These are phyloP conservation scores for Oconnorella tubifera DNA, from an alignment of 2,888 invertebrate genomes.

Conservation along the genomic window DNA sequence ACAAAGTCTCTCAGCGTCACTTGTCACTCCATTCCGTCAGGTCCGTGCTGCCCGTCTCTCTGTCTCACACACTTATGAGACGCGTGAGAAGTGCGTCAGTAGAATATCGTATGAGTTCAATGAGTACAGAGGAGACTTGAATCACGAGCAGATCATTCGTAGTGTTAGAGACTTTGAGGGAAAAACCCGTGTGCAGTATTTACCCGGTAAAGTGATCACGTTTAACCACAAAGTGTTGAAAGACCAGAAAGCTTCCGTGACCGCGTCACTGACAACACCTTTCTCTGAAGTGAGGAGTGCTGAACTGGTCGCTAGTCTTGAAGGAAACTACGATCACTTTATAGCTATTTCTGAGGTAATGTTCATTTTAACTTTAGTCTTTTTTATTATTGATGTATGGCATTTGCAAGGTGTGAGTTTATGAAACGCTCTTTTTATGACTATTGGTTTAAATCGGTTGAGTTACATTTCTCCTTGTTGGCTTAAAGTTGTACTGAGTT, in stretches of 20 bases:
- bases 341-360: not conserved
- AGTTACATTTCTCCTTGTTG: no score
- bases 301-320: conserved; percentile 9
- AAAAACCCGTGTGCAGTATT: conserved; percentile 16
- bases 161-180: conserved; percentile 12
- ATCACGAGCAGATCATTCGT: conserved; percentile 4
- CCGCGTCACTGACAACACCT: not conserved
- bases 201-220: not conserved
- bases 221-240: not conserved
- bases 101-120: conserved; percentile 11
- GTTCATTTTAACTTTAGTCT: no score
- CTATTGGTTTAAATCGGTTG: no score
- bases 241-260: not conserved
- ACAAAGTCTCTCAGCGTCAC: not conserved
- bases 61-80: not conserved
- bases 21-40: conserved; percentile 14
- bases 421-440: no score
- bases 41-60: not conserved
- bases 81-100: not conserved
- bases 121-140: conserved; percentile 7
- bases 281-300: not conserved
- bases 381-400: no score
- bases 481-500: no score
- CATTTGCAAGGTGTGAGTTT: no score
- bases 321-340: not conserved